phyloP scores from a whole-genome alignment of 1,140 invertebrate species.

The Uloborus diversus region DNA sequence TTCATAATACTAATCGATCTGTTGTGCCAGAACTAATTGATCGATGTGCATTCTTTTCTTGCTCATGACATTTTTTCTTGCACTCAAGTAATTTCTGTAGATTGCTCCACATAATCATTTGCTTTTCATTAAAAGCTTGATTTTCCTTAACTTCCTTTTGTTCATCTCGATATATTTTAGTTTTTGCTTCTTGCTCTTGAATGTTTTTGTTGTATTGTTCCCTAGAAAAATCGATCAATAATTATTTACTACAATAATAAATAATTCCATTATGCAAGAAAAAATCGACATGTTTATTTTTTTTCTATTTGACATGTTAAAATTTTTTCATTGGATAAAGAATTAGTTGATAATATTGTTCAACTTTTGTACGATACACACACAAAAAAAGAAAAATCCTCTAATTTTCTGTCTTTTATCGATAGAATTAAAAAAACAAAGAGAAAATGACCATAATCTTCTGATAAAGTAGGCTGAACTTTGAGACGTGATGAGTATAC shows the following conservation, averaged over 20 bases:
- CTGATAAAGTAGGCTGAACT: too few species aligned
- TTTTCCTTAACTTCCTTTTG: constrained; percentile 72
- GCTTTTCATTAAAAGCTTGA: constrained; percentile 69
- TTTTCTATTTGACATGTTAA: too few species aligned
- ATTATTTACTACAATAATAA: not conserved
- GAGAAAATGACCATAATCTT: too few species aligned
- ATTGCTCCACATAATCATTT: constrained; percentile 76
- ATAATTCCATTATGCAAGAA: too few species aligned
- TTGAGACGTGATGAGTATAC: too few species aligned
- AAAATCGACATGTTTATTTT: too few species aligned
- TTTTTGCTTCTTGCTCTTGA: constrained; percentile 70
- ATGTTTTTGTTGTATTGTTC: constrained; percentile 69
- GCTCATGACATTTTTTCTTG: constrained; percentile 63
- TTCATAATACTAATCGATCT: constrained; percentile 46
- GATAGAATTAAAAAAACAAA: too few species aligned
- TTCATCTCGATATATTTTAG: constrained; percentile 71
- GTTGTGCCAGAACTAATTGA: constrained; percentile 5
- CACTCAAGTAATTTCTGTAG: constrained; percentile 67
- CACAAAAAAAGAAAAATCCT: too few species aligned
- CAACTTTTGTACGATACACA: too few species aligned
- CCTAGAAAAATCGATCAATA: constrained; percentile 61
- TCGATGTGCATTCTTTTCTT: constrained; percentile 16
- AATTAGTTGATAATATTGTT: too few species aligned
- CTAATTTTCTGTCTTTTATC: too few species aligned
- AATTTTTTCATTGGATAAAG: too few species aligned